Evolutionary conservation across 2,797 vertebrate species (phyloP).

Genomic region (Valencia hispanica): DNA sequence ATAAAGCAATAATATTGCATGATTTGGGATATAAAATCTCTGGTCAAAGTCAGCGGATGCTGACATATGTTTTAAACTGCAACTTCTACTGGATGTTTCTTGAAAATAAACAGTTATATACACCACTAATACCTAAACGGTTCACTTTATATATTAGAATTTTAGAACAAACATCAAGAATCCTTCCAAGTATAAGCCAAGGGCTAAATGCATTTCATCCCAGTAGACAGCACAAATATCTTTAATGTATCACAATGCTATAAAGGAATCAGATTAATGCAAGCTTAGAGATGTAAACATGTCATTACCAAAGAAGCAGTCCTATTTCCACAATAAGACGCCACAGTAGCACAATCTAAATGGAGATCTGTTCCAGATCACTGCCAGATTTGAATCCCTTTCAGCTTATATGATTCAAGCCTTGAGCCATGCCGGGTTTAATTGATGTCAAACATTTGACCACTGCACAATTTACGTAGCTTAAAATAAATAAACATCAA

Average conservation of each 20-base stretch:
- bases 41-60: not conserved
- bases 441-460: not conserved
- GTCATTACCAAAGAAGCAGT: constrained; percentile 10
- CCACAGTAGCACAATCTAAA: not conserved
- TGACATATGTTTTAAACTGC: not conserved
- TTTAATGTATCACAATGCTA: not conserved
- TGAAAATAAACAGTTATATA: not conserved
- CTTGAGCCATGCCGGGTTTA: not conserved
- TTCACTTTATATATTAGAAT: constrained; percentile 6
- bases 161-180: constrained; percentile 5
- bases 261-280: constrained; percentile 7
- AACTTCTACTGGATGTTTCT: not conserved
- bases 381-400: not conserved
- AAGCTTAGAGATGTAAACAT: constrained; percentile 21
- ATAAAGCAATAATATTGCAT: not conserved
- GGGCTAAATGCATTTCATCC: not conserved
- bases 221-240: not conserved
- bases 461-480: not conserved
- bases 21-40: constrained; percentile 2
- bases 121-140: not conserved
- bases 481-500: not conserved
- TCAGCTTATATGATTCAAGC: not conserved
- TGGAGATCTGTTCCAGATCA: not conserved
- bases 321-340: not conserved
- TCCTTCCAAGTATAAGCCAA: not conserved